Evolutionary conservation across 2,113 vertebrate species (phyloP), one percentile per base, ranked within the genome.

Genomic region (Clarias magur): DNA sequence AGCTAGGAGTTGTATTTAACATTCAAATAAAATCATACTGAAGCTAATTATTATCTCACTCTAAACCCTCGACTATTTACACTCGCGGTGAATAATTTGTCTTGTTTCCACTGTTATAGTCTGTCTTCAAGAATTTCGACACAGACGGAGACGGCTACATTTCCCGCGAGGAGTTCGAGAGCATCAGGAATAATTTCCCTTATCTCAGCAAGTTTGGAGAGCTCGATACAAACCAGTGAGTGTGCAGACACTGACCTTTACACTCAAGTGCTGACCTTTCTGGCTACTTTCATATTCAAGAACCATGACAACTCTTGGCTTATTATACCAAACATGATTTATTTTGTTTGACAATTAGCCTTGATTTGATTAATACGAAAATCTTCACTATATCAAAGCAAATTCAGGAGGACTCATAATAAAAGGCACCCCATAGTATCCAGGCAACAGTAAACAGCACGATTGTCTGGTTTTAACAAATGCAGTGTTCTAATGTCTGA

Each of bases 191-290:
- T 91, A 98, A 98, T 92, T 98, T 98, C 87, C 97, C 97, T 13
- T 97, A 98, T 93, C 96, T 98, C 91, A 97, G 96, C 95, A 96
- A 97, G 91, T 98, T 98, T 83, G 96, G 97, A 88, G 96, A 97
- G 86, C 94, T 98, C 82, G 97, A 98, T 93, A 96, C 96, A 92
- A 97, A 98, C 91, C 96, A 97, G 97, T 98, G 91, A 97, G 97
- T 91, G 60, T 30, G 21, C 30, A 16, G 25, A 27, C 34, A 42
- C 15, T 60, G 60, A 42, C 8, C 3, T 48, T 34, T 79, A 16
- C 2, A 25, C 56, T 75, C 27, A 85, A 30, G 70, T 19, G 56
- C 82, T 84, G 53, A 59, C 4, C 54, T 84, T 56, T 72, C 57
- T 23, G 17, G 10, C 65, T 56, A 21, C 23, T 21, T 34, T 83